Evolutionary conservation across 2,888 invertebrate genomes (phyloP).

Genomic region (Diogma glabrata): DNA sequence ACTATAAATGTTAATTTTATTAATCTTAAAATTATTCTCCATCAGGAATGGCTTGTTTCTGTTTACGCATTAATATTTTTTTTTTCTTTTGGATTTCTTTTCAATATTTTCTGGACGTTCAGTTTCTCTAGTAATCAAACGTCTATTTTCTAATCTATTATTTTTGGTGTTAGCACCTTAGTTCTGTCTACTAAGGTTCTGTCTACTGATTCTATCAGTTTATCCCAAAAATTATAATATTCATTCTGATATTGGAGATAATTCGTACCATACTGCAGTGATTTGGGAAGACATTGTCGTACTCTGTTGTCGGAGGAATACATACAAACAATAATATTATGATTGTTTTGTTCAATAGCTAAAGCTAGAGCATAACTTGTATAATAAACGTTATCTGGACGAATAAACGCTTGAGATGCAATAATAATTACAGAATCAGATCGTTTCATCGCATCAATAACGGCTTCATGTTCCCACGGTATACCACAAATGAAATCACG

Average conservation of each 20-base stretch:
- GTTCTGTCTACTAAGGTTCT: not conserved
- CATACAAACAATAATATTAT: conserved; percentile 1
- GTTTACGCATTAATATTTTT: no score
- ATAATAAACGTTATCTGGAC: not conserved
- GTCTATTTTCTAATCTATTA: no score
- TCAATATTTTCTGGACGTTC: not conserved
- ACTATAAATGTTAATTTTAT: no score
- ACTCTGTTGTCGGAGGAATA: no score
- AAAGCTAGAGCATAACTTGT: not conserved
- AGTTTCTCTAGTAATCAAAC: not conserved
- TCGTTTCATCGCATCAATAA: conserved; percentile 1
- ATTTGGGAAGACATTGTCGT: not conserved
- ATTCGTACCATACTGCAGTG: not conserved
- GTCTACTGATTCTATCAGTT: not conserved
- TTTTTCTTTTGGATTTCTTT: no score
- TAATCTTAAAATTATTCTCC: no score
- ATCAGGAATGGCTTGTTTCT: no score
- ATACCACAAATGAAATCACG: not conserved
- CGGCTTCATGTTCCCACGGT: not conserved
- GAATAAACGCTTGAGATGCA: not conserved
- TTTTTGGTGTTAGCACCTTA: no score
- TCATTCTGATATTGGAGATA: no score
- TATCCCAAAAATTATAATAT: conserved; percentile 6
- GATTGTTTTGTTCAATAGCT: not conserved
- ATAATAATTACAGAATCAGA: conserved; percentile 2